phyloP scores from a whole-genome alignment of 2,797 vertebrate species.

The Limnodromus scolopaceus region DNA sequence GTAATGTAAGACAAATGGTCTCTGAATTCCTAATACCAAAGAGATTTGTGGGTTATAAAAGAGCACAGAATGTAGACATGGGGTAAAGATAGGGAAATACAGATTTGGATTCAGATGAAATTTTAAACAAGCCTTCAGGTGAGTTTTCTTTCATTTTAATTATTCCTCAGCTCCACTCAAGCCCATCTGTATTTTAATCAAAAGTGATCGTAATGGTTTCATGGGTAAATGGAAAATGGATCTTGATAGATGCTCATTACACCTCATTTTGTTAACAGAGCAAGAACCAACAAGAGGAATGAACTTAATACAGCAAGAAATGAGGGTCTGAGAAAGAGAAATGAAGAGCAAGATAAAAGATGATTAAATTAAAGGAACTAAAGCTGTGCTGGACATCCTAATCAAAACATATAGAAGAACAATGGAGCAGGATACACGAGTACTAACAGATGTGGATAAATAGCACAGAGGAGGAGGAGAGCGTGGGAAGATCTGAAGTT shows the following conservation, averaged over 20 bases:
- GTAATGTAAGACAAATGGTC: conserved; percentile 21
- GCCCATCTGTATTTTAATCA: conserved; percentile 14
- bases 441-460: background rate
- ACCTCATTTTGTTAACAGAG: conserved; percentile 16
- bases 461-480: background rate
- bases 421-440: background rate
- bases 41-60: background rate
- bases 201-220: background rate
- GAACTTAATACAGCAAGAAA: conserved; percentile 23
- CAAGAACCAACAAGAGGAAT: conserved; percentile 21
- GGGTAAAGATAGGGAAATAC: background rate
- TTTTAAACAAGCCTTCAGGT: background rate
- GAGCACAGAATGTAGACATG: background rate
- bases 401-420: background rate
- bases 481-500: background rate
- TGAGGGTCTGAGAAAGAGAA: background rate
- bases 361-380: conserved; percentile 39
- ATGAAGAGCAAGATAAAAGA: background rate
- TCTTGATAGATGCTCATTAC: conserved; percentile 31
- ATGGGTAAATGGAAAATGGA: background rate
- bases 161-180: background rate
- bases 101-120: background rate
- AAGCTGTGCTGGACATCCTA: background rate
- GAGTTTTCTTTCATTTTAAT: conserved; percentile 9
- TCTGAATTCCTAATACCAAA: conserved; percentile 6